Evolutionary conservation across 1,140 invertebrate species (phyloP).

Genomic region (Sesamia nonagrioides): DNA sequence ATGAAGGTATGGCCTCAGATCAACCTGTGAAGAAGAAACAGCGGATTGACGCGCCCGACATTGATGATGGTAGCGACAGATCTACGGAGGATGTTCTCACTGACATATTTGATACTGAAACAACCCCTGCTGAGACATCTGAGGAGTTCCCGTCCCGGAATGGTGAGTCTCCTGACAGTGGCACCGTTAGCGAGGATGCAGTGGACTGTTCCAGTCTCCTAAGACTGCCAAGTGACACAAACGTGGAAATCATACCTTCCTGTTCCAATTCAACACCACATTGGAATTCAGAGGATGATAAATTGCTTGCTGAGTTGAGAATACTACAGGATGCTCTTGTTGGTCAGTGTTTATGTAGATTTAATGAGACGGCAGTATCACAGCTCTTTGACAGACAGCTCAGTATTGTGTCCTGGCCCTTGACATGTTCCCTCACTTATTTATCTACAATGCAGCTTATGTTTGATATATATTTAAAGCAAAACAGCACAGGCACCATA

Average conservation of each 20-base stretch:
- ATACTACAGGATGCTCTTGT: constrained; percentile 90
- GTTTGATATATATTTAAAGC: constrained; percentile 94
- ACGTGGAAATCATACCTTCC: constrained; percentile 74
- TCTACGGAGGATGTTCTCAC: constrained; percentile 78
- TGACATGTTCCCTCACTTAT: constrained; percentile 92
- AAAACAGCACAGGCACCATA: constrained; percentile 93
- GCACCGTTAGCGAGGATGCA: constrained; percentile 84
- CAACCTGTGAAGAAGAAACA: constrained; percentile 93
- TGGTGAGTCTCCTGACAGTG: constrained; percentile 83
- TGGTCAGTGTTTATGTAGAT: constrained; percentile 93
- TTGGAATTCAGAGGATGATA: constrained; percentile 78
- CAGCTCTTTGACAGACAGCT: constrained; percentile 91
- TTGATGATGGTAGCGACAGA: constrained; percentile 88
- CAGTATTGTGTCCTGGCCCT: constrained; percentile 91
- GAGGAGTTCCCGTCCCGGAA: constrained; percentile 77
- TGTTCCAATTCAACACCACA: constrained; percentile 70
- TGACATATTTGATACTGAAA: constrained; percentile 79
- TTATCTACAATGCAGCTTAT: constrained; percentile 94
- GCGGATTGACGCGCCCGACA: constrained; percentile 88
- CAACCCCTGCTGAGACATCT: constrained; percentile 69
- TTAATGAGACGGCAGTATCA: constrained; percentile 90
- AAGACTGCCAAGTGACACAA: constrained; percentile 69
- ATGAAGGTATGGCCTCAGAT: constrained; percentile 89
- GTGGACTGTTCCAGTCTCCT: constrained; percentile 82
- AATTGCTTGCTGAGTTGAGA: constrained; percentile 74